phyloP scores from a whole-genome alignment of 2,888 invertebrate species.

The Hyppa rectilinea region DNA sequence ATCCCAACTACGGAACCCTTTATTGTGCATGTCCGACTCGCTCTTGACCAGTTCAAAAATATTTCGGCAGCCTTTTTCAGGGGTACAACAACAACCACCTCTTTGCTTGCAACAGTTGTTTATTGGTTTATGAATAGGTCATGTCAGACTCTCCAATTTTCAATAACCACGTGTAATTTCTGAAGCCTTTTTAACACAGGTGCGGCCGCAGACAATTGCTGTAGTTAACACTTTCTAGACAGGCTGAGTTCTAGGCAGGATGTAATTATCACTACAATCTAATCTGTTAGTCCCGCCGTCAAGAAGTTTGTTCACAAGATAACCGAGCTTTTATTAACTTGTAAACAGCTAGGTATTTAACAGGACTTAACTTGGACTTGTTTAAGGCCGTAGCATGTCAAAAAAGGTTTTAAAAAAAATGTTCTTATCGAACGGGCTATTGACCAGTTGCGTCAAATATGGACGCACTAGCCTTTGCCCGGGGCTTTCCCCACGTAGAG shows the following conservation, averaged over 20 bases:
- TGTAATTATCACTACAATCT: constrained; percentile 58
- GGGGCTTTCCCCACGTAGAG: no score
- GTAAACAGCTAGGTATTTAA: constrained; percentile 1
- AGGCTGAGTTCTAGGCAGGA: constrained; percentile 45
- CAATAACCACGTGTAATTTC: not conserved
- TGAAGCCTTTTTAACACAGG: not conserved
- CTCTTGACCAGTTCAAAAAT: no score
- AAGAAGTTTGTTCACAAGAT: constrained; percentile 52
- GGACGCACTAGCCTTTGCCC: no score
- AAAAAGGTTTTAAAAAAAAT: not conserved
- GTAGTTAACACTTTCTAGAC: constrained; percentile 55
- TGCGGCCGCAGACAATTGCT: constrained; percentile 24
- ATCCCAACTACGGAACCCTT: no score
- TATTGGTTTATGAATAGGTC: not conserved
- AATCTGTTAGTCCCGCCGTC: constrained; percentile 51
- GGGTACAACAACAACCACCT: not conserved
- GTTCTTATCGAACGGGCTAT: not conserved
- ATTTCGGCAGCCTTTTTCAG: no score
- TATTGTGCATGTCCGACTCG: no score
- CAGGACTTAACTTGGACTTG: not conserved
- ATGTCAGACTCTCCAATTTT: not conserved
- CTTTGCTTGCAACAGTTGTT: not conserved
- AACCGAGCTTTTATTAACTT: constrained; percentile 49
- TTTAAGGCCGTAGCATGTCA: not conserved
- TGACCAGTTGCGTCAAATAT: not conserved